phyloP scores from a whole-genome alignment of 2,113 vertebrate species.

The Dasypus novemcinctus region DNA sequence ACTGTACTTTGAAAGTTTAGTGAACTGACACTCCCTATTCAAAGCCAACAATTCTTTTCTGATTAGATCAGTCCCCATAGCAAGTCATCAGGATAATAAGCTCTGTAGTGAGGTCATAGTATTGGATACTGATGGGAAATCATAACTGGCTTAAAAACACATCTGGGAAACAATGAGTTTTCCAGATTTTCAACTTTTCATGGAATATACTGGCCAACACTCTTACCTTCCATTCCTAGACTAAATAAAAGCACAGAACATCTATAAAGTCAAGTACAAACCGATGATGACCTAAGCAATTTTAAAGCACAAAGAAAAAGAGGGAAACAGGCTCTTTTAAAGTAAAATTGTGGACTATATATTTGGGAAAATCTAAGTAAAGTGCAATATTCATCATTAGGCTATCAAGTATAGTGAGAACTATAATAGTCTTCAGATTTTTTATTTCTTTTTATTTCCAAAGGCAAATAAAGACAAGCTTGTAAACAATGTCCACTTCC shows the following conservation, averaged over 20 bases:
- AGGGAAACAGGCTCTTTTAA: neutral
- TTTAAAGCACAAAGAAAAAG: slow-evolving; percentile 43
- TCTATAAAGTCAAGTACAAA: slow-evolving; percentile 16
- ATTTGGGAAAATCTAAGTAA: slow-evolving; percentile 1
- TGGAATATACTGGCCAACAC: slow-evolving; percentile 64
- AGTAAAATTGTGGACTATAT: neutral
- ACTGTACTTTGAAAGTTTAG: slow-evolving; percentile 64
- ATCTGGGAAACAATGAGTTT: slow-evolving; percentile 81
- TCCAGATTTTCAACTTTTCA: slow-evolving; percentile 79
- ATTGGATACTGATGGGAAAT: slow-evolving; percentile 82
- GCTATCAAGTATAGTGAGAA: neutral
- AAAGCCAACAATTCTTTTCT: slow-evolving; percentile 84
- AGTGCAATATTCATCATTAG: neutral
- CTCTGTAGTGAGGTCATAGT: slow-evolving; percentile 85
- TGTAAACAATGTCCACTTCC: neutral
- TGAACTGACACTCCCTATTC: slow-evolving; percentile 81
- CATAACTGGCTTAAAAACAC: slow-evolving; percentile 79
- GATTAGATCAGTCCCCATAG: slow-evolving; percentile 86
- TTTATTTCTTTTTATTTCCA: slow-evolving; percentile 40
- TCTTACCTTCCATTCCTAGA: slow-evolving; percentile 63
- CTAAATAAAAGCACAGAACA: slow-evolving; percentile 47
- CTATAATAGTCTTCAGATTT: neutral
- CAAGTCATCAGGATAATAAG: slow-evolving; percentile 83
- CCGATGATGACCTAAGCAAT: slow-evolving; percentile 47
- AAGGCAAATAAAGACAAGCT: slow-evolving; percentile 5